Evolutionary conservation across 2,888 invertebrate genomes (phyloP).

Genomic region (Digitonthophagus gazella): DNA sequence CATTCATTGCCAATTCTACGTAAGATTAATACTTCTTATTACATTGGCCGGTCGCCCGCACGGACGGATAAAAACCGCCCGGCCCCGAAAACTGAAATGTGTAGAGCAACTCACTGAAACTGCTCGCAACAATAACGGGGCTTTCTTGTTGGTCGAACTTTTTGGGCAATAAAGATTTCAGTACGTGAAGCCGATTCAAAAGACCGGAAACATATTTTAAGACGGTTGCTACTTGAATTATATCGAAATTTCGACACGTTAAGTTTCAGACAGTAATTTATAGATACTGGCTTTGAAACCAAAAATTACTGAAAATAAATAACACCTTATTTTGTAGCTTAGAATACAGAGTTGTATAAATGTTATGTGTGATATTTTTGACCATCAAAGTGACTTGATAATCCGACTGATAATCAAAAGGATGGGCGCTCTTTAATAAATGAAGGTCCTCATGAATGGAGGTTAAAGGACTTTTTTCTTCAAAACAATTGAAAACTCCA

Average conservation of each 20-base stretch:
- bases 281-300: too few relatives aligned
- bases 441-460: too few relatives aligned
- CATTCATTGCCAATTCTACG: background rate
- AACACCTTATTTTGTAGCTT: too few relatives aligned
- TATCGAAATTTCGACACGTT: background rate
- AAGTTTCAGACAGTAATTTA: background rate
- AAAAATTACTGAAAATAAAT: too few relatives aligned
- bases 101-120: background rate
- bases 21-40: background rate
- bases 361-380: too few relatives aligned
- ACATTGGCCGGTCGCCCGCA: background rate
- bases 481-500: too few relatives aligned
- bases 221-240: background rate
- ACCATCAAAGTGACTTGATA: too few relatives aligned
- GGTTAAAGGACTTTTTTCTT: too few relatives aligned
- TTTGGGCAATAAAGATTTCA: constrained; percentile 4
- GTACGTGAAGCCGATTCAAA: background rate
- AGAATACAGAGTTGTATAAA: too few relatives aligned
- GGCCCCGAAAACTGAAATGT: constrained; percentile 1
- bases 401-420: too few relatives aligned
- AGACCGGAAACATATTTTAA: background rate
- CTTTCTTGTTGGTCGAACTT: background rate
- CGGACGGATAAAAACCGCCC: background rate
- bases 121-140: background rate
- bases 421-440: too few relatives aligned